These are phyloP conservation scores for Zaprionus ghesquierei DNA, from an alignment of 1,140 invertebrate genomes.

Conservation along the genomic window DNA sequence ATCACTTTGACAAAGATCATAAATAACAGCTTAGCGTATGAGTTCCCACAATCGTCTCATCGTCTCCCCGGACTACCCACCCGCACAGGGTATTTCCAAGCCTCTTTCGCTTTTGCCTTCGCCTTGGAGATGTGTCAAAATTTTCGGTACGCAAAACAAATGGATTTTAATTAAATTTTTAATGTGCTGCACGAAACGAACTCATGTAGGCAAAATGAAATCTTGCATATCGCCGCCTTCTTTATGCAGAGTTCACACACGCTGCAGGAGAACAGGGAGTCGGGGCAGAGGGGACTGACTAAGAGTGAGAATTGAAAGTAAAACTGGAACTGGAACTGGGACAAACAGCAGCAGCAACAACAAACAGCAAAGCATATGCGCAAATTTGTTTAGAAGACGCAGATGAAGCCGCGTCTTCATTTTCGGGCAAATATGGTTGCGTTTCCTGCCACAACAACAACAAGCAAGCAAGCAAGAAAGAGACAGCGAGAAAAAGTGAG, in stretches of 20 bases:
- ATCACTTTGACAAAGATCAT: not conserved
- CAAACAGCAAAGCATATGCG: constrained; percentile 16
- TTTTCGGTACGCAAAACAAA: constrained; percentile 40
- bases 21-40: not conserved
- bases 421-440: constrained; percentile 17
- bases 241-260: constrained; percentile 34
- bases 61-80: not conserved
- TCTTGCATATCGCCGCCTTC: constrained; percentile 72
- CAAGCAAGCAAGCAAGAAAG: not conserved
- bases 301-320: not conserved
- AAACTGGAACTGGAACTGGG: constrained; percentile 12
- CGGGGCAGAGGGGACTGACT: not conserved
- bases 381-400: constrained; percentile 50
- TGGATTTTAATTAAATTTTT: constrained; percentile 63
- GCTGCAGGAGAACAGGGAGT: not conserved
- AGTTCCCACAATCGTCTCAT: not conserved
- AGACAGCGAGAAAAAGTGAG: constrained; percentile 5
- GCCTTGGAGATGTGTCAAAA: constrained; percentile 52
- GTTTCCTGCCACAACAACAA: constrained; percentile 53
- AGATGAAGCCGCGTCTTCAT: constrained; percentile 15
- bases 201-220: constrained; percentile 57
- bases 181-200: constrained; percentile 34
- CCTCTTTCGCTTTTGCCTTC: not conserved
- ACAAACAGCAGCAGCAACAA: constrained; percentile 12
- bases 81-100: not conserved